Evolutionary conservation across 2,888 invertebrate species (phyloP).

Genomic region (Acrocyrtus sp.): DNA sequence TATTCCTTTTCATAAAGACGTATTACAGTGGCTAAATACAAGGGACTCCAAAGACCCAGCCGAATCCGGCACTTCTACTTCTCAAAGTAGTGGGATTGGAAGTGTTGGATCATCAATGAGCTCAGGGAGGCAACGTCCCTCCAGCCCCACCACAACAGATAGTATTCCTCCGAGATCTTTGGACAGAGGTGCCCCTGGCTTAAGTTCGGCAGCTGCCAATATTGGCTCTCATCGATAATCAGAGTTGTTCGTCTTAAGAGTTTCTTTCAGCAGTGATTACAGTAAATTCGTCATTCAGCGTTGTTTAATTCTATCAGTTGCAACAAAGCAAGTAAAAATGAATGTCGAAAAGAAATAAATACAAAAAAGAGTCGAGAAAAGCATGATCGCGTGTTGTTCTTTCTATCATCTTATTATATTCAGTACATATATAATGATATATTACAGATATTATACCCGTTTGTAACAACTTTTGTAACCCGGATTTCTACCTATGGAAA

Average conservation of each 20-base stretch:
- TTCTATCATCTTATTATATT: slow-evolving; percentile 26
- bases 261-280: slow-evolving; percentile 1
- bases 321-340: not conserved
- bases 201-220: slow-evolving; percentile 36
- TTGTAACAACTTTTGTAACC: slow-evolving; percentile 49
- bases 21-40: slow-evolving; percentile 61
- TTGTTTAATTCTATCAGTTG: not conserved
- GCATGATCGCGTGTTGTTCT: slow-evolving; percentile 30
- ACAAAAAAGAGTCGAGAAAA: slow-evolving; percentile 16
- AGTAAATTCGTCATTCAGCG: not conserved
- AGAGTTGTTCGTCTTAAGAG: too few species aligned
- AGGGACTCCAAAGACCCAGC: slow-evolving; percentile 40
- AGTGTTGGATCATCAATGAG: slow-evolving; percentile 18
- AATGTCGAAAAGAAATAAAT: slow-evolving; percentile 3
- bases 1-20: too few species aligned
- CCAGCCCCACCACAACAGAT: slow-evolving; percentile 49
- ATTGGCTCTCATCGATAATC: slow-evolving; percentile 40
- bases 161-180: slow-evolving; percentile 48
- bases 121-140: slow-evolving; percentile 44
- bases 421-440: slow-evolving; percentile 18
- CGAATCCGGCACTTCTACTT: slow-evolving; percentile 26
- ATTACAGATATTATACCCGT: slow-evolving; percentile 37
- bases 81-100: slow-evolving; percentile 25
- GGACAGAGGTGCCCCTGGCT: slow-evolving; percentile 47
- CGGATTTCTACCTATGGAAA: slow-evolving; percentile 38